These are phyloP conservation scores for Macrosoma leucophasiata DNA, from an alignment of 2,888 invertebrate species.

Conservation along the genomic window DNA sequence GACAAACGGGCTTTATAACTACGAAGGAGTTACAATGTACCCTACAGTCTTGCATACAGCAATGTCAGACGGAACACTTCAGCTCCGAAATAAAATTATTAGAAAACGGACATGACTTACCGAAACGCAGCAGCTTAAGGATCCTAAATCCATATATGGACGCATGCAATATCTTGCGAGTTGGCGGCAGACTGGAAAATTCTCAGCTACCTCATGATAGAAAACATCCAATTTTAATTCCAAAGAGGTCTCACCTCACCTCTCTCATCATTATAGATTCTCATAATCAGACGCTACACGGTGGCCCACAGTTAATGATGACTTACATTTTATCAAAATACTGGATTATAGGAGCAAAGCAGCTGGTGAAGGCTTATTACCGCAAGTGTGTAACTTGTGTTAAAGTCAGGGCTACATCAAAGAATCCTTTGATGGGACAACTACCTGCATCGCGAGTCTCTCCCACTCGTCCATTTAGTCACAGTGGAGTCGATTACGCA, in stretches of 20 bases:
- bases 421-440: constrained; percentile 19
- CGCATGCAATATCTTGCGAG: constrained; percentile 20
- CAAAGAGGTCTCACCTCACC: constrained; percentile 15
- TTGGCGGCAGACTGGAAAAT: constrained; percentile 25
- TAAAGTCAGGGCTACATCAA: constrained; percentile 8
- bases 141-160: constrained; percentile 24
- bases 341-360: constrained; percentile 23
- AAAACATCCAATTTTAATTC: constrained; percentile 29
- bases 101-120: neutral
- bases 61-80: constrained; percentile 5
- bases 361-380: constrained; percentile 10
- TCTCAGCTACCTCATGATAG: constrained; percentile 11
- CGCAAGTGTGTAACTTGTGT: constrained; percentile 20
- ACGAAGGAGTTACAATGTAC: constrained; percentile 13
- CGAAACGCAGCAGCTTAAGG: constrained; percentile 7
- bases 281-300: constrained; percentile 25
- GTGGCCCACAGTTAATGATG: constrained; percentile 25
- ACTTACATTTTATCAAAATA: constrained; percentile 23
- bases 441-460: constrained; percentile 23
- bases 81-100: neutral
- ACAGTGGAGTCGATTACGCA: constrained; percentile 25
- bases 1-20: constrained; percentile 4
- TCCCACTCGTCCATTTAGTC: constrained; percentile 22
- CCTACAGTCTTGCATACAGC: constrained; percentile 11
- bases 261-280: constrained; percentile 20